Evolutionary conservation across 2,113 vertebrate species (phyloP), one percentile per base, ranked within the genome.

Genomic region (Cygnus atratus): DNA sequence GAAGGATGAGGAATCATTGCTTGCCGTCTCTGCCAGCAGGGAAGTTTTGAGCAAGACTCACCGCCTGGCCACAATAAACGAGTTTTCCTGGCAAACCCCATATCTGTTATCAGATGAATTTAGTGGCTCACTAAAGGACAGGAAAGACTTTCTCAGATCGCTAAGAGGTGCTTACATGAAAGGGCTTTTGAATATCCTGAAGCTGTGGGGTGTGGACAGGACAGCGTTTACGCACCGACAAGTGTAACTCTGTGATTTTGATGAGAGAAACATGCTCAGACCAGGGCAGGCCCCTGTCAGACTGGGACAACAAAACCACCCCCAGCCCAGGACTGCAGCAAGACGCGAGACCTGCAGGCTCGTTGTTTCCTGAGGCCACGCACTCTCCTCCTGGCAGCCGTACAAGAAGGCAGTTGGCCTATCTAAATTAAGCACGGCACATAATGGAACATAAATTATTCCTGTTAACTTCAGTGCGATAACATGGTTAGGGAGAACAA

Each of bases 361-460:
- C 33, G 22, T 79, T 86, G 28, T 71, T 93, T 92, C 79, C 92
- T 90, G 67, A 80, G 63, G 37, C 41, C 21, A 12, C n/a, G 54
- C 9, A 2, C 65, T 70, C 55, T 65, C 18, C 37, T 78, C 65
- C 85, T 96, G 93, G 93, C 88, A 93, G 26, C 43, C 5, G 7
- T 33, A 76, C 88, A 90, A 77, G 82, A 37, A 81, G 46, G 92
- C 87, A 92, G 65, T 65, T 84, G 89, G 85, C 52, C 76, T 54
- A 22, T 71, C 68, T 93, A 92, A 97, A 93, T 93, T 75, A 84
- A 97, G 79, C 90, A 87, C 39, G 0, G 1, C 50, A 29, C 50
- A 84, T 83, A 95, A 93, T 88, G 72, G 90, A 71, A 74, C 87
- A 74, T 86, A 83, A 93, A 93, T 95, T 80, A 88, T 46, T 90